These are phyloP conservation scores for Siphonodentalium dalli DNA, from an alignment of 2,888 invertebrate genomes.

Conservation along the genomic window DNA sequence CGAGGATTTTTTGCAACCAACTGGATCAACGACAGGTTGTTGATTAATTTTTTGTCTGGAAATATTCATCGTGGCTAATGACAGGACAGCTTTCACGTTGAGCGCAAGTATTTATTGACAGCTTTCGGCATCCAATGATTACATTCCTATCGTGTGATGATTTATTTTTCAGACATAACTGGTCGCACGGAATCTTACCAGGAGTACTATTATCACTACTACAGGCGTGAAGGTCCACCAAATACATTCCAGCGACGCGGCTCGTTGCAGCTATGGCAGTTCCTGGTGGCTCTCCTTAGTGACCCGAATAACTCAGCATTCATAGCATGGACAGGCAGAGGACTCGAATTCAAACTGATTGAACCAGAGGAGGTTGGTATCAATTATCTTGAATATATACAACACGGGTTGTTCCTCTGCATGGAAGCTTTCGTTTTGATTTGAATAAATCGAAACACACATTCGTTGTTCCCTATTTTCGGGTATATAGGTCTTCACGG, in stretches of 20 bases:
- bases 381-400: neutral
- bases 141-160: too few relatives aligned
- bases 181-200: constrained; percentile 52
- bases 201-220: constrained; percentile 54
- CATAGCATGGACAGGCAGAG: constrained; percentile 93
- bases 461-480: neutral
- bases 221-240: constrained; percentile 48
- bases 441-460: neutral
- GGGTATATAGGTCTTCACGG: neutral
- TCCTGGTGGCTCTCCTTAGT: constrained; percentile 79
- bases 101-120: too few relatives aligned
- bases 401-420: neutral
- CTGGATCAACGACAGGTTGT: too few relatives aligned
- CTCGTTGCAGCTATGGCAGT: constrained; percentile 84
- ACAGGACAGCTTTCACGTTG: too few relatives aligned
- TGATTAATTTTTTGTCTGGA: too few relatives aligned
- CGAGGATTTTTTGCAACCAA: too few relatives aligned
- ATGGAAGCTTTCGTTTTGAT: neutral
- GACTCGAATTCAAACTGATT: constrained; percentile 93
- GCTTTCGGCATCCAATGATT: too few relatives aligned
- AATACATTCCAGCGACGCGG: constrained; percentile 62
- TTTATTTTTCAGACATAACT: too few relatives aligned
- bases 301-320: constrained; percentile 66
- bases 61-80: too few relatives aligned
- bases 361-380: constrained; percentile 86